Evolutionary conservation across 2,888 invertebrate species (phyloP).

Genomic region (Seira ritae): DNA sequence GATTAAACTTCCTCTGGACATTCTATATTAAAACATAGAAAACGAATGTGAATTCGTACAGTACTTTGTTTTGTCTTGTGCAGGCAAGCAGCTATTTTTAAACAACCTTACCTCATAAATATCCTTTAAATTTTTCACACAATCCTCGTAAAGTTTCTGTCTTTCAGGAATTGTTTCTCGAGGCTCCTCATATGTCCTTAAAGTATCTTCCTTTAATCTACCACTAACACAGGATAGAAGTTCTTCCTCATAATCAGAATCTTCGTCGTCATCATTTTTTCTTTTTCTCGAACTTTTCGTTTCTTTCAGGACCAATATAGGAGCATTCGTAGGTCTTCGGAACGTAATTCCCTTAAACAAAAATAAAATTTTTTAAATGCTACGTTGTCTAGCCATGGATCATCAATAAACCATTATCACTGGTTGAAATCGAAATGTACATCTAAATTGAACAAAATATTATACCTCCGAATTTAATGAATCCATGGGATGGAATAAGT

Average conservation of each 20-base stretch:
- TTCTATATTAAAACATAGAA: neutral
- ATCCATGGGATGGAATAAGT: slow-evolving; percentile 35
- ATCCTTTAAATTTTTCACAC: neutral
- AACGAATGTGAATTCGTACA: too few relatives aligned
- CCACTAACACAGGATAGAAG: too few relatives aligned
- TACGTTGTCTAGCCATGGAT: too few relatives aligned
- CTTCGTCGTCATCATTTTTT: too few relatives aligned
- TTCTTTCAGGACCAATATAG: too few relatives aligned
- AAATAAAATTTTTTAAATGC: too few relatives aligned
- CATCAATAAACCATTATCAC: too few relatives aligned
- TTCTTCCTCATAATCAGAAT: too few relatives aligned
- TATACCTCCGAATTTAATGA: slow-evolving; percentile 45
- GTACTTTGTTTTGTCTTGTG: too few relatives aligned
- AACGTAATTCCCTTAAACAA: slow-evolving; percentile 36
- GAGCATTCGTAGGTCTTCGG: slow-evolving; percentile 16
- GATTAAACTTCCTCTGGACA: slow-evolving; percentile 26
- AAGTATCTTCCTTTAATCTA: neutral
- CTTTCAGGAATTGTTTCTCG: slow-evolving; percentile 39
- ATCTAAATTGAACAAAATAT: slow-evolving; percentile 39
- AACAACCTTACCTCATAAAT: neutral
- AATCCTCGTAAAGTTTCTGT: slow-evolving; percentile 7
- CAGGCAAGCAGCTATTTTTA: too few relatives aligned
- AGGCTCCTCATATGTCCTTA: slow-evolving; percentile 45
- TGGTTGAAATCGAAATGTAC: slow-evolving; percentile 3
- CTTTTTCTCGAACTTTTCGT: too few relatives aligned